phyloP scores from a whole-genome alignment of 2,113 vertebrate genomes.

The Macquaria australasica region DNA sequence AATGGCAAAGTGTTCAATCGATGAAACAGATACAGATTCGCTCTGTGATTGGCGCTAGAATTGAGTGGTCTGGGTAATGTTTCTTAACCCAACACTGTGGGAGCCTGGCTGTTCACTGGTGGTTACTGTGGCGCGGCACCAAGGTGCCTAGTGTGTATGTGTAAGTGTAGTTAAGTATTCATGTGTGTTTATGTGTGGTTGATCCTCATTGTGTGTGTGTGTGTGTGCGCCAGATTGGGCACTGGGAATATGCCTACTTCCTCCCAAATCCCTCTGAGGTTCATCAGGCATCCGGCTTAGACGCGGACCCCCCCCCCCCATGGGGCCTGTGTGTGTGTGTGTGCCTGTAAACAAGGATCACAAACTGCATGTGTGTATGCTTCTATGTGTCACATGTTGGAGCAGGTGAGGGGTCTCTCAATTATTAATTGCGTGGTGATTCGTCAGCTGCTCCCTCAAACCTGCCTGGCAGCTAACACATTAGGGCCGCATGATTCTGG shows the following conservation, averaged over 20 bases:
- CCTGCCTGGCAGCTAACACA: conserved; percentile 15
- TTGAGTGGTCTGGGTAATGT: not conserved
- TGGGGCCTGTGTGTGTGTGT: conserved; percentile 3
- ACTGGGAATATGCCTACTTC: conserved; percentile 64
- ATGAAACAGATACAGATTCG: not conserved
- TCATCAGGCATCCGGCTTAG: conserved; percentile 61
- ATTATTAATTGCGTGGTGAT: conserved; percentile 75
- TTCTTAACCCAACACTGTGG: not conserved
- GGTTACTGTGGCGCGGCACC: not conserved
- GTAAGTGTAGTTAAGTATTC: not conserved
- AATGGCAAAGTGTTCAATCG: not conserved
- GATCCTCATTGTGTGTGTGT: not conserved
- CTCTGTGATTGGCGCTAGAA: not conserved
- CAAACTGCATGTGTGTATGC: conserved; percentile 7
- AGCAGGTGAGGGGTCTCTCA: conserved; percentile 66
- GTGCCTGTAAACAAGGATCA: not conserved
- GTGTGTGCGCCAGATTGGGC: conserved; percentile 26
- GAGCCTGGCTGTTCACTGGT: not conserved
- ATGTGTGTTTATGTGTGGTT: conserved; percentile 23
- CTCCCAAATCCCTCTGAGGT: conserved; percentile 64
- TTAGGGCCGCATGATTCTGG: not conserved
- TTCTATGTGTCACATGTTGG: conserved; percentile 8
- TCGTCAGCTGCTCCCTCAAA: conserved; percentile 70
- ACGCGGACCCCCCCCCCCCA: not conserved
- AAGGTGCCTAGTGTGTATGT: not conserved